These are phyloP conservation scores for Aethina tumida DNA, from an alignment of 1,140 invertebrate species.

Conservation along the genomic window DNA sequence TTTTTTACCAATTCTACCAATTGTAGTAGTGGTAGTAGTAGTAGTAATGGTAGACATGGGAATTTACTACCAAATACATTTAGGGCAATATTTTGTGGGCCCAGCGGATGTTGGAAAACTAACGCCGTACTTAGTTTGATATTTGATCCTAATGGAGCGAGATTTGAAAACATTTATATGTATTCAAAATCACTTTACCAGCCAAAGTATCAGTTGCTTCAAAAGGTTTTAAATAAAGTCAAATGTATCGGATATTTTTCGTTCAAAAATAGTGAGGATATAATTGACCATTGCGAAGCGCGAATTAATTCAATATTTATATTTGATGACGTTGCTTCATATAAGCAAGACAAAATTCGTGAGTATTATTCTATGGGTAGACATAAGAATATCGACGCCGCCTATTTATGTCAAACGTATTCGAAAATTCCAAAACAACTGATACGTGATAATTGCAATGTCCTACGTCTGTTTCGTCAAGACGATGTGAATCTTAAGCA, in stretches of 20 bases:
- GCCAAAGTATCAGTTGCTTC: slow-evolving; percentile 19
- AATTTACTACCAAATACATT: slow-evolving; percentile 6
- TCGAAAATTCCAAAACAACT: slow-evolving; percentile 36
- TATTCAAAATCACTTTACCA: slow-evolving; percentile 22
- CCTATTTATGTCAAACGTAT: slow-evolving; percentile 36
- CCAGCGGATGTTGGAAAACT: slow-evolving; percentile 19
- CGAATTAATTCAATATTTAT: slow-evolving; percentile 8
- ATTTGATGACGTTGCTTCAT: slow-evolving; percentile 36
- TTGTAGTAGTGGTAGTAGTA: no score
- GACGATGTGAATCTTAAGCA: slow-evolving; percentile 37
- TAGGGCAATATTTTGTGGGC: slow-evolving; percentile 9
- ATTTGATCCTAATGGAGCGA: slow-evolving; percentile 16
- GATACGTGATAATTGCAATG: slow-evolving; percentile 35
- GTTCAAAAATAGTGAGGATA: slow-evolving; percentile 27
- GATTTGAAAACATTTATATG: slow-evolving; percentile 21
- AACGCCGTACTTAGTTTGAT: slow-evolving; percentile 15
- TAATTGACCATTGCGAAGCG: slow-evolving; percentile 21
- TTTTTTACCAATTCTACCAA: background rate
- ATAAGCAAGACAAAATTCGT: slow-evolving; percentile 32
- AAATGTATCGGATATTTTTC: slow-evolving; percentile 26
- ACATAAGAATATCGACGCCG: slow-evolving; percentile 25
- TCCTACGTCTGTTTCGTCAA: slow-evolving; percentile 35
- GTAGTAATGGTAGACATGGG: slow-evolving; percentile 5
- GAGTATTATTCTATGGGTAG: slow-evolving; percentile 34
- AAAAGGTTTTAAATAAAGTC: slow-evolving; percentile 12